phyloP scores from a whole-genome alignment of 1,140 invertebrate genomes.

The Polyergus mexicanus region DNA sequence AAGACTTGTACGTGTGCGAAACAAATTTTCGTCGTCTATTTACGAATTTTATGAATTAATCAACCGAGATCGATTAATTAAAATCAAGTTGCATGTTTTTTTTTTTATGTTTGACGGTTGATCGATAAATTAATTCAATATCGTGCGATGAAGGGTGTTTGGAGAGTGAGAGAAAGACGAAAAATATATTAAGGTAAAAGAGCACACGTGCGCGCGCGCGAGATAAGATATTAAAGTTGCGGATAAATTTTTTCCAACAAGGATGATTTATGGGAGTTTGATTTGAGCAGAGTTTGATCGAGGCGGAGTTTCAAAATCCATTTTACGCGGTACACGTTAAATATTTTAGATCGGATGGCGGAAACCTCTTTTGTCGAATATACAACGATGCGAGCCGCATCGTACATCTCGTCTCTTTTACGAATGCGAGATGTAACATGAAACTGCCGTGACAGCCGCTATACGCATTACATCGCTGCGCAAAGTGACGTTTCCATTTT shows the following conservation, averaged over 20 bases:
- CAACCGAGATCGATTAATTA: background rate
- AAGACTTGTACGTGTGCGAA: background rate
- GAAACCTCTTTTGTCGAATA: constrained; percentile 12
- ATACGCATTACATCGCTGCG: constrained; percentile 2
- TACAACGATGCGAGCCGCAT: background rate
- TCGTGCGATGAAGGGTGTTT: background rate
- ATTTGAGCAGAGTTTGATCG: too few species aligned
- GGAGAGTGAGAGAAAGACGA: background rate
- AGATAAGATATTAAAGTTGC: background rate
- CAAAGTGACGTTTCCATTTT: constrained; percentile 37
- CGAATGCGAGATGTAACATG: background rate
- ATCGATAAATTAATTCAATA: background rate
- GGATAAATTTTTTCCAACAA: background rate
- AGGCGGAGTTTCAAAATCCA: background rate
- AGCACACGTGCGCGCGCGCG: background rate
- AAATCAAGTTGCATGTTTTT: background rate
- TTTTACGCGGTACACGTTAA: background rate
- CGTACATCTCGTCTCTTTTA: background rate
- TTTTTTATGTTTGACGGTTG: background rate
- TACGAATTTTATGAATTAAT: background rate
- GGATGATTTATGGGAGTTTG: constrained; percentile 23
- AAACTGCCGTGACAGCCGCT: constrained; percentile 27
- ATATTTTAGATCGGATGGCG: background rate
- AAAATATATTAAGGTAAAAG: background rate
- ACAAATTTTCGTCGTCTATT: background rate